A percentile compares a stretch with the other conserved stretches of the same genome.
These are phyloP conservation scores for Eulemur macaco DNA, from an alignment of 2,113 vertebrate genomes.

Conservation along the genomic window DNA sequence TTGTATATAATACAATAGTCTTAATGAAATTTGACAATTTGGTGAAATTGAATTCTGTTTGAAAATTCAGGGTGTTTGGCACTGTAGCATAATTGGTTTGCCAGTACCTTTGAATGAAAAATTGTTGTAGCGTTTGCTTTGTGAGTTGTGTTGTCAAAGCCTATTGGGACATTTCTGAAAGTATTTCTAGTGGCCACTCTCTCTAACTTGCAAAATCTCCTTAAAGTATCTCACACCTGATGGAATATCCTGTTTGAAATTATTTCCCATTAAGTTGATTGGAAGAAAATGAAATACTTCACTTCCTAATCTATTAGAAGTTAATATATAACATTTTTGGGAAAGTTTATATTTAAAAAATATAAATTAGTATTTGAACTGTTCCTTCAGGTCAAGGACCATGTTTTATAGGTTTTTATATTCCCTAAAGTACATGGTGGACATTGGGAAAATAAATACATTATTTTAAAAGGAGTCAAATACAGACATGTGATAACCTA, in stretches of 20 bases:
- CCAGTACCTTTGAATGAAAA: neutral
- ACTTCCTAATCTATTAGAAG: slow-evolving; percentile 11
- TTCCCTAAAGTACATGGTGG: neutral
- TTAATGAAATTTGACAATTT: slow-evolving; percentile 22
- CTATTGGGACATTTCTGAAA: neutral
- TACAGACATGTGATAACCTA: neutral
- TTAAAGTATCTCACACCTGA: neutral
- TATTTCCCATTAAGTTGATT: neutral
- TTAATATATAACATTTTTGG: neutral
- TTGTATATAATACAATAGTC: neutral
- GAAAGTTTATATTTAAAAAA: slow-evolving; percentile 17
- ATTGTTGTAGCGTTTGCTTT: slow-evolving; percentile 10
- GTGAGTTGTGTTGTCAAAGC: neutral
- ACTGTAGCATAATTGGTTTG: neutral
- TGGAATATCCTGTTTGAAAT: neutral
- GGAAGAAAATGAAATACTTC: neutral
- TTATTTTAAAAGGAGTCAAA: neutral
- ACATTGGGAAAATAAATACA: neutral
- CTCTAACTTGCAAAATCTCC: neutral
- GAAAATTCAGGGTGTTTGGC: neutral
- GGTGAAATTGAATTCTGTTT: slow-evolving; percentile 8
- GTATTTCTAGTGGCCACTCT: neutral
- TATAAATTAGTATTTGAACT: neutral
- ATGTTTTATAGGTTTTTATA: neutral
- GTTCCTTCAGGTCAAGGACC: neutral